These are phyloP conservation scores for Drosophila trapezifrons DNA, from an alignment of 1,140 invertebrate genomes.

Conservation along the genomic window DNA sequence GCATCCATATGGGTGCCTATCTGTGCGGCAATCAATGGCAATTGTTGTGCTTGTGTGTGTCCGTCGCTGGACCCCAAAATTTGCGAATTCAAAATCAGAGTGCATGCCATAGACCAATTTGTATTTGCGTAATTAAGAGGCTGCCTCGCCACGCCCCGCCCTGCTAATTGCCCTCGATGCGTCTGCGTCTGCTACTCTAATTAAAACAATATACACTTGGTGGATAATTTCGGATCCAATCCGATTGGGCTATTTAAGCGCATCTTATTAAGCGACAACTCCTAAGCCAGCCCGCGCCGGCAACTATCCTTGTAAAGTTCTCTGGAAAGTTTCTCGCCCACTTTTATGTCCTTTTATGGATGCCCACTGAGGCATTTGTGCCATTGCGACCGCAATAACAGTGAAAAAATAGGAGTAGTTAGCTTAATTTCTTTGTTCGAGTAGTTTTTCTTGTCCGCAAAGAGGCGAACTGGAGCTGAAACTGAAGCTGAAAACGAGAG, in stretches of 20 bases:
- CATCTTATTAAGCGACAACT: constrained; percentile 51
- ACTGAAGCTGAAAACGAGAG: not conserved
- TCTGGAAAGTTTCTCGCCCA: constrained; percentile 6
- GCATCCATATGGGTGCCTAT: constrained; percentile 9
- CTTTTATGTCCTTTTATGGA: constrained; percentile 27
- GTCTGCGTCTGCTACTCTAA: constrained; percentile 42
- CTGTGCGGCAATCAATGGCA: constrained; percentile 60
- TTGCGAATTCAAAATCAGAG: constrained; percentile 51
- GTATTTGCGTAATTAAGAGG: constrained; percentile 70
- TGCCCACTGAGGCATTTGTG: constrained; percentile 39
- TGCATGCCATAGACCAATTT: constrained; percentile 69
- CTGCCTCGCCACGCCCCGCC: constrained; percentile 33
- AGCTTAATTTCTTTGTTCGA: constrained; percentile 62
- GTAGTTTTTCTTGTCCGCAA: constrained; percentile 54
- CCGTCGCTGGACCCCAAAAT: constrained; percentile 30
- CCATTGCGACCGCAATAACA: constrained; percentile 55
- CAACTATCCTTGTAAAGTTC: constrained; percentile 30
- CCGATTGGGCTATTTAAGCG: constrained; percentile 40
- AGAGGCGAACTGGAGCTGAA: constrained; percentile 34
- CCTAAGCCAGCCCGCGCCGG: not conserved
- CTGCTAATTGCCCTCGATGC: constrained; percentile 52
- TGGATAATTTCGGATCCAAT: constrained; percentile 14
- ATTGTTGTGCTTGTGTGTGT: constrained; percentile 65
- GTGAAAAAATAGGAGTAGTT: constrained; percentile 58
- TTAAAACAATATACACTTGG: constrained; percentile 64